Evolutionary conservation across 2,797 vertebrate genomes (phyloP).

Genomic region (Okamejei kenojei): DNA sequence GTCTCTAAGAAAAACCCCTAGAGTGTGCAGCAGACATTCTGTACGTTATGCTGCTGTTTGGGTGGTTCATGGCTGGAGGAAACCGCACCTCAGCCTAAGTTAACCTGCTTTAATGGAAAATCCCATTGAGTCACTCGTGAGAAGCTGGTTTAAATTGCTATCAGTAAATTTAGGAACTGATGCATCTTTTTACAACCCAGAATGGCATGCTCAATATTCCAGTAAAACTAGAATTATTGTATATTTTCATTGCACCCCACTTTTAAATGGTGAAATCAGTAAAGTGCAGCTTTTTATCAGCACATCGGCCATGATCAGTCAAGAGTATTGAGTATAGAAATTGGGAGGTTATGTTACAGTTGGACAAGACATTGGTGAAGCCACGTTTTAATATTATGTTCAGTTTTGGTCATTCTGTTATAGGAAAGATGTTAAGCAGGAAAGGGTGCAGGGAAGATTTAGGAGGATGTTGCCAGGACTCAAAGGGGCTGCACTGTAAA

Average conservation of each 20-base stretch:
- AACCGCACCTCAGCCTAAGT: slow-evolving; percentile 63
- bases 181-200: slow-evolving; percentile 14
- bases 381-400: too few relatives aligned
- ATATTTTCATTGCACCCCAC: background rate
- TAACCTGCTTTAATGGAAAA: slow-evolving; percentile 56
- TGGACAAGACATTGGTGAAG: too few relatives aligned
- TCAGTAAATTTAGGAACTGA: background rate
- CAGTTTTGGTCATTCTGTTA: too few relatives aligned
- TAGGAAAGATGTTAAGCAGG: too few relatives aligned
- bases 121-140: slow-evolving; percentile 49
- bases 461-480: too few relatives aligned
- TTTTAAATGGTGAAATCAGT: background rate
- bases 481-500: too few relatives aligned
- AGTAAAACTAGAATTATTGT: background rate
- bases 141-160: background rate
- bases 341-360: too few relatives aligned
- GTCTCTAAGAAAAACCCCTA: slow-evolving; percentile 28
- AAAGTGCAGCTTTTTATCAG: background rate
- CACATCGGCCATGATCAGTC: background rate
- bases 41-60: slow-evolving; percentile 41
- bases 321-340: too few relatives aligned
- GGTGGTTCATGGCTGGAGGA: slow-evolving; percentile 55
- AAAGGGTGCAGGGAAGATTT: too few relatives aligned
- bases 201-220: background rate
- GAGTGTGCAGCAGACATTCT: slow-evolving; percentile 38